These are phyloP conservation scores for Astyanax mexicanus DNA, from an alignment of 2,797 vertebrate species.

Conservation along the genomic window DNA sequence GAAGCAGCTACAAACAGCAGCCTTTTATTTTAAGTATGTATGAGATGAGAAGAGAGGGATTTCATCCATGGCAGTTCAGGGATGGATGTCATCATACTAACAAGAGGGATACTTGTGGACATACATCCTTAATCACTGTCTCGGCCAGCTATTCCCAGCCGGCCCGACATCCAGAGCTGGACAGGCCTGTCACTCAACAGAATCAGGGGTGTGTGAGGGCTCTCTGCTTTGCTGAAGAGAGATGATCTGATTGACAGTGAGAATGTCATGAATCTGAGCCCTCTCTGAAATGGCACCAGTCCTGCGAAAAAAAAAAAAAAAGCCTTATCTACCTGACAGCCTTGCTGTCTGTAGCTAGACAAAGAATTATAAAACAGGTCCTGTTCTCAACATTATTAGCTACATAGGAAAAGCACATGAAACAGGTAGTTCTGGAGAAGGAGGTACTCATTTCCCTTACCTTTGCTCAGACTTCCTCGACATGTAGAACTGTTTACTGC, in stretches of 20 bases:
- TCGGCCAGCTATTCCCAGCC: constrained; percentile 9
- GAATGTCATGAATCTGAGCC: constrained; percentile 57
- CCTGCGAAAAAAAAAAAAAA: constrained; percentile 68
- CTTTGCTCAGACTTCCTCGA: constrained; percentile 35
- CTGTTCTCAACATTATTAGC: constrained; percentile 17
- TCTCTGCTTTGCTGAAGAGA: constrained; percentile 49
- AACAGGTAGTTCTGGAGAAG: constrained; percentile 28
- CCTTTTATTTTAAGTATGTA: constrained; percentile 10
- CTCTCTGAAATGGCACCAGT: constrained; percentile 60
- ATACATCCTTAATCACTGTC: constrained; percentile 8
- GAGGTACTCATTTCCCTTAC: constrained; percentile 31
- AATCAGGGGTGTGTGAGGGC: constrained; percentile 38
- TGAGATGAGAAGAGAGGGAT: neutral
- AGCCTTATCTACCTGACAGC: constrained; percentile 62
- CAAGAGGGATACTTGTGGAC: neutral
- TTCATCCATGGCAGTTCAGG: neutral
- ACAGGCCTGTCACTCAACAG: constrained; percentile 25
- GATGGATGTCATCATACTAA: constrained; percentile 29
- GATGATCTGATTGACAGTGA: constrained; percentile 62
- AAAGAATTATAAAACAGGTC: constrained; percentile 24
- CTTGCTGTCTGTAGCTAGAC: constrained; percentile 53
- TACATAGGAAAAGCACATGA: constrained; percentile 27
- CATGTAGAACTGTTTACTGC: constrained; percentile 51
- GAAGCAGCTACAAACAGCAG: neutral
- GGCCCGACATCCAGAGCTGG: constrained; percentile 20